Conservation (phyloP, 2,888 invertebrate genomes). For the Macrosoma leucophasiata region DNA sequence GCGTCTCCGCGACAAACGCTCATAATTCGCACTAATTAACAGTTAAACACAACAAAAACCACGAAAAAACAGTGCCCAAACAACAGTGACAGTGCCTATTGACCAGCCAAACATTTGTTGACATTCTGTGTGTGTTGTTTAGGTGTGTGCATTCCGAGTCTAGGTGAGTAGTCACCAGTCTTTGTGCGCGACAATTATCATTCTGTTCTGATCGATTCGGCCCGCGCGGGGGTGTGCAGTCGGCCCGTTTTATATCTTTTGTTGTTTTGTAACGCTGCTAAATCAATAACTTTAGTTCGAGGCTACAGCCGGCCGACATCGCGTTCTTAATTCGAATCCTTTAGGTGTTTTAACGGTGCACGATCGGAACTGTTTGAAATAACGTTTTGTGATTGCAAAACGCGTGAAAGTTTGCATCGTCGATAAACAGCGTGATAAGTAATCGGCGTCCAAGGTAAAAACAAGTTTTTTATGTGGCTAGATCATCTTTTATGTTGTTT, state of each 20-base stretch:
- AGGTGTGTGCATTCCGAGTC: conserved; percentile 66
- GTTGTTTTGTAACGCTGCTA: conserved; percentile 69
- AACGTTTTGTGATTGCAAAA: conserved; percentile 25
- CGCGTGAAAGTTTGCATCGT: conserved; percentile 34
- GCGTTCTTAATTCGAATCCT: conserved; percentile 35
- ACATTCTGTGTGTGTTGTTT: conserved; percentile 56
- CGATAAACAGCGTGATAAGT: conserved; percentile 24
- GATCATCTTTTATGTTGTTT: conserved; percentile 15
- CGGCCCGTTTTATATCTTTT: conserved; percentile 71
- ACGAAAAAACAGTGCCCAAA: conserved; percentile 39
- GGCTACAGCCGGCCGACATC: conserved; percentile 44
- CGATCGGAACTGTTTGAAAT: conserved; percentile 18
- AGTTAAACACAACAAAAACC: conserved; percentile 48
- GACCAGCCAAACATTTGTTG: conserved; percentile 42
- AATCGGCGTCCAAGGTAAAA: conserved; percentile 28
- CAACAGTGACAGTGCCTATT: conserved; percentile 38
- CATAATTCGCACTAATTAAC: conserved; percentile 70
- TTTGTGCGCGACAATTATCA: conserved; percentile 76
- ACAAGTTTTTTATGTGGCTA: conserved; percentile 20
- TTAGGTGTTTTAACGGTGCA: conserved; percentile 17
- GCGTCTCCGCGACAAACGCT: conserved; percentile 66
- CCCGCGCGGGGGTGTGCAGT: conserved; percentile 65
- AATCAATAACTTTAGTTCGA: conserved; percentile 75
- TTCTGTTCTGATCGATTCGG: conserved; percentile 69
- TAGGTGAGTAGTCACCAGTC: conserved; percentile 69